phyloP scores from a whole-genome alignment of 2,797 vertebrate genomes.

The Pseudopleuronectes americanus region DNA sequence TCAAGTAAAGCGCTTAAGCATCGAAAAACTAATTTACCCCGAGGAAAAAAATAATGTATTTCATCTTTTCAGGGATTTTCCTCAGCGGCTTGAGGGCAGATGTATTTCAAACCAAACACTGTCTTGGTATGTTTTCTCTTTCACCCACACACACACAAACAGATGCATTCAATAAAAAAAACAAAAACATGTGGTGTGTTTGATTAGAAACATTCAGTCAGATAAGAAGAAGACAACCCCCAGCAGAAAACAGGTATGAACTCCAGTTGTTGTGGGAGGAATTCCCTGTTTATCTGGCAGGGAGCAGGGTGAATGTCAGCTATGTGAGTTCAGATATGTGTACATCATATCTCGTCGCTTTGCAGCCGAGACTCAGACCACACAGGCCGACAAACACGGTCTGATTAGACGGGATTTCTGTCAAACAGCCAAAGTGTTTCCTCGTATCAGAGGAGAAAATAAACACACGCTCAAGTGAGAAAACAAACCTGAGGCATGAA shows the following conservation, averaged over 20 bases:
- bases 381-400: conserved; percentile 61
- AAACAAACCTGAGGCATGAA: conserved; percentile 55
- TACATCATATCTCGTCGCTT: conserved; percentile 57
- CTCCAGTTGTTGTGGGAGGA: conserved; percentile 36
- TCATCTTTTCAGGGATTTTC: conserved; percentile 47
- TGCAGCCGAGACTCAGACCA: conserved; percentile 52
- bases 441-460: conserved; percentile 67
- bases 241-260: conserved; percentile 31
- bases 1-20: conserved; percentile 53
- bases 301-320: conserved; percentile 59
- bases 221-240: conserved; percentile 17
- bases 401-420: conserved; percentile 57
- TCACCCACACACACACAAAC: conserved; percentile 3
- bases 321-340: conserved; percentile 65
- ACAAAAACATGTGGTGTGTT: neutral
- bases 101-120: conserved; percentile 35
- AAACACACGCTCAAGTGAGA: conserved; percentile 60
- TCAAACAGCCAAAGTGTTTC: conserved; percentile 58
- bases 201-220: conserved; percentile 26
- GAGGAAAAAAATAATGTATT: conserved; percentile 53
- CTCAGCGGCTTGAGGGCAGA: conserved; percentile 10
- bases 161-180: neutral
- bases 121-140: conserved; percentile 4
- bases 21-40: conserved; percentile 46
- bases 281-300: conserved; percentile 63